A percentile compares a stretch with the other conserved stretches of the same genome.
These are phyloP conservation scores for Leptinotarsa peninsularis DNA, from an alignment of 2,888 invertebrate species.

Conservation along the genomic window DNA sequence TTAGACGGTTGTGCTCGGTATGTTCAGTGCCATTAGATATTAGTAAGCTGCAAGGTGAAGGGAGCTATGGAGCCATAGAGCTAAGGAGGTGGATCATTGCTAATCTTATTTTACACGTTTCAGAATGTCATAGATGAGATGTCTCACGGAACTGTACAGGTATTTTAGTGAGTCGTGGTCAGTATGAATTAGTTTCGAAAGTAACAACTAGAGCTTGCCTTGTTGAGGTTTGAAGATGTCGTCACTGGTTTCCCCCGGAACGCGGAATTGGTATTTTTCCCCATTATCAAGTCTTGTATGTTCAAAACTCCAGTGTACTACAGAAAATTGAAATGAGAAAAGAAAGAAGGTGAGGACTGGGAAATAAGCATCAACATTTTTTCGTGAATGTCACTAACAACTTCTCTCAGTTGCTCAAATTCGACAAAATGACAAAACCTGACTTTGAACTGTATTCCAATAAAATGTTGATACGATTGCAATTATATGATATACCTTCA, in stretches of 20 bases:
- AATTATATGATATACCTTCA: constrained; percentile 2
- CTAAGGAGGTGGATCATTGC: not conserved
- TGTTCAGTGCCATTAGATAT: constrained; percentile 4
- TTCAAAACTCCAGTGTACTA: constrained; percentile 57
- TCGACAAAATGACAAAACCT: not conserved
- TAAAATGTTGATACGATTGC: constrained; percentile 11
- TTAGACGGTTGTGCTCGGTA: not conserved
- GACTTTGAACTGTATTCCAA: constrained; percentile 3
- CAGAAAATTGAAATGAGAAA: constrained; percentile 39
- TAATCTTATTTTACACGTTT: not conserved
- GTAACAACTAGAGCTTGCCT: constrained; percentile 51
- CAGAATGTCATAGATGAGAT: not conserved
- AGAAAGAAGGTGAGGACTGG: constrained; percentile 19
- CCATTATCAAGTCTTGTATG: constrained; percentile 54
- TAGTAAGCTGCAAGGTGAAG: not conserved
- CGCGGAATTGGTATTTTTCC: constrained; percentile 48
- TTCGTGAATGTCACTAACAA: not conserved
- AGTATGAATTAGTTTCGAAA: constrained; percentile 33
- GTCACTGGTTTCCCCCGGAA: constrained; percentile 54
- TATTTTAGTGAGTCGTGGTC: constrained; percentile 20
- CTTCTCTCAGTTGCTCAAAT: too few relatives aligned
- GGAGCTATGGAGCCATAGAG: too few relatives aligned
- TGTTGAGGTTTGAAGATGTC: constrained; percentile 41
- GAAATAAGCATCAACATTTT: not conserved
- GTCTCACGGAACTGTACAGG: constrained; percentile 4